A percentile compares a stretch with the other conserved stretches of the same genome.
These are phyloP conservation scores for Troglohyphantes excavatus DNA, from an alignment of 2,888 invertebrate genomes.

Conservation along the genomic window DNA sequence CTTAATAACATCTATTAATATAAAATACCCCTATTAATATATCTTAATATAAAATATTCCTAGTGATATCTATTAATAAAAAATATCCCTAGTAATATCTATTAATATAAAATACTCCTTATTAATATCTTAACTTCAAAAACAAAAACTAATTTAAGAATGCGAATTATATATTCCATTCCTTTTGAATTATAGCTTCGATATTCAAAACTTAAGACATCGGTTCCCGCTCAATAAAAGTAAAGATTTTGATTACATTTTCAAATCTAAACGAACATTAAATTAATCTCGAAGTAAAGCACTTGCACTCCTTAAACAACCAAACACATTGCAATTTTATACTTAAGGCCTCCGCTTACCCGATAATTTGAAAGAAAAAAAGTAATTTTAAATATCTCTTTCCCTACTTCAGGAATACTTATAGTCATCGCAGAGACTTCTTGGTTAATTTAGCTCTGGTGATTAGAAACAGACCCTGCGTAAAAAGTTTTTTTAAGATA, in stretches of 20 bases:
- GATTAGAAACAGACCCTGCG: slow-evolving; percentile 41
- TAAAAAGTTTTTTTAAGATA: slow-evolving; percentile 29
- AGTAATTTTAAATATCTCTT: slow-evolving; percentile 14
- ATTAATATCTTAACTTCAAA: too few relatives aligned
- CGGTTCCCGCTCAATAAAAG: too few relatives aligned
- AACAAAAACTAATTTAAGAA: too few relatives aligned
- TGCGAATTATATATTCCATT: too few relatives aligned
- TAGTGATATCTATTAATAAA: too few relatives aligned
- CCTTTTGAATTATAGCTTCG: too few relatives aligned
- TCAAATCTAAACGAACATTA: background rate
- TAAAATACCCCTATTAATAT: too few relatives aligned
- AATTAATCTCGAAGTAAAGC: background rate
- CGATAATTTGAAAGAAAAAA: slow-evolving; percentile 21
- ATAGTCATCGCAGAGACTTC: slow-evolving; percentile 41
- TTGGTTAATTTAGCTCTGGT: slow-evolving; percentile 52
- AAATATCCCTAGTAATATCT: too few relatives aligned
- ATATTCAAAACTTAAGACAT: too few relatives aligned
- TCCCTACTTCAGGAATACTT: slow-evolving; percentile 27
- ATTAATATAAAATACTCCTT: too few relatives aligned
- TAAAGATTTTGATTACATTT: background rate
- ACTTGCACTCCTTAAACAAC: background rate
- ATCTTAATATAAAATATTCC: too few relatives aligned
- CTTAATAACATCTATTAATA: too few relatives aligned
- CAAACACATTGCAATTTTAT: background rate
- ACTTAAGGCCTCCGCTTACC: slow-evolving; percentile 16